Base-by-base conservation (phyloP, 2,888 invertebrate genomes). In the Rhynchonema sp. region DNA sequence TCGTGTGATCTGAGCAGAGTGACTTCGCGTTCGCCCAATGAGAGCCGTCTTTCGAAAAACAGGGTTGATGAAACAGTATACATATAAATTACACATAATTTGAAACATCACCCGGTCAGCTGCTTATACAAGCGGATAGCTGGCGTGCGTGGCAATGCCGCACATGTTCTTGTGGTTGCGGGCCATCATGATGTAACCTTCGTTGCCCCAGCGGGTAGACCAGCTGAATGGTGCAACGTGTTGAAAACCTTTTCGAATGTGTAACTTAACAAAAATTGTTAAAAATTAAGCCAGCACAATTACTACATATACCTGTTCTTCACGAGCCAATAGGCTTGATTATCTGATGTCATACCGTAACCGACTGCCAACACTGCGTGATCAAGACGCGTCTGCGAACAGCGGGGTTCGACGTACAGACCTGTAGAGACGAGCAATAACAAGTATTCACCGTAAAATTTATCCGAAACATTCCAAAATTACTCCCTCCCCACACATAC, bases 311-410 rank as follows among this genome's bases (percentile, higher is more conserved):
- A 70, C 62, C 69, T 87, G 77, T 89, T 90, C 71, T 89, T 86
- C 60, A 90, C 77, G 49, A 89, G 82, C 88, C 88, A 90, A 65
- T 83, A 83, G 61, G 83, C 80, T 9, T 80, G 81, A 0, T 72
- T 72, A 59, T 74, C 82, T 29, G 68, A 68, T 57, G 69, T 68
- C 17, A 74, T 72, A 22, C 87, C 88, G 70, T 89, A 91, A 0
- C 91, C 91, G 22, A 91, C 84, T n/a, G 87, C 79, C 52, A 90
- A 75, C 80, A 90, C 87, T 0, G 89, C 91, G 70, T 91, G 90
- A 75, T 90, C 89, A 22, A 90, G 80, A 55, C 65, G 63, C 67
- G 80, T 79, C 0, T 82, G 79, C 0, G 80, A 77, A 73, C 89
- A 89, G 57, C 78, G 74, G 0, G 78, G 75, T 61, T 72, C 72